A percentile compares a stretch with the other conserved stretches of the same genome.
phyloP scores from a whole-genome alignment of 53 echinoderm and acorn worm species.

The Stichopus horrens region DNA sequence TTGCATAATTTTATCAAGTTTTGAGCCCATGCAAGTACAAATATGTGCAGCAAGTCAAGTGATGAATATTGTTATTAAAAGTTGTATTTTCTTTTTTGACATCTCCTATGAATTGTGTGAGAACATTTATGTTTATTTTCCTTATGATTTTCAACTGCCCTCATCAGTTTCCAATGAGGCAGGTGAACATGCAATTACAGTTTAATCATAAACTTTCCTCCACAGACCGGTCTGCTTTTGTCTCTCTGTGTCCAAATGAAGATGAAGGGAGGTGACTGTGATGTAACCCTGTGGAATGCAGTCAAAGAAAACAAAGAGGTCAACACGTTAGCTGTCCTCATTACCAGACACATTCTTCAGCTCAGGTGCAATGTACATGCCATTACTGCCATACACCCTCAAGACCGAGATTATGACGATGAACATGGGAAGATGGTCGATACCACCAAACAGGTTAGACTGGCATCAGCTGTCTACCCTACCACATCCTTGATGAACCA shows the following conservation, averaged over 20 bases:
- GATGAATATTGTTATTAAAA: no score
- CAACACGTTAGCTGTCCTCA: constrained; percentile 21
- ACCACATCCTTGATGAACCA: constrained; percentile 89
- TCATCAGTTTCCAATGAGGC: no score
- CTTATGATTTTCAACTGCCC: no score
- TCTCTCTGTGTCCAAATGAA: constrained; percentile 1
- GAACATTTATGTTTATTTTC: no score
- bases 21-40: no score
- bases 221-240: not conserved
- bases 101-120: no score
- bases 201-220: not conserved
- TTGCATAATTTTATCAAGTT: no score
- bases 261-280: not conserved
- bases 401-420: constrained; percentile 11
- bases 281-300: constrained; percentile 20
- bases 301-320: constrained; percentile 35
- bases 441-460: constrained; percentile 65
- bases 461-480: constrained; percentile 87
- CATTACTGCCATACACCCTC: constrained; percentile 66
- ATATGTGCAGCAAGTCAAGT: no score
- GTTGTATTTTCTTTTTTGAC: no score
- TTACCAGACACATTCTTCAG: constrained; percentile 68
- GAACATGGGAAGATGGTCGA: constrained; percentile 44
- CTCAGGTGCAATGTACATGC: constrained; percentile 89
- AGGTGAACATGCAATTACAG: no score